Evolutionary conservation across 1,140 invertebrate genomes (phyloP).

Genomic region (Aphelinus atriplicis): DNA sequence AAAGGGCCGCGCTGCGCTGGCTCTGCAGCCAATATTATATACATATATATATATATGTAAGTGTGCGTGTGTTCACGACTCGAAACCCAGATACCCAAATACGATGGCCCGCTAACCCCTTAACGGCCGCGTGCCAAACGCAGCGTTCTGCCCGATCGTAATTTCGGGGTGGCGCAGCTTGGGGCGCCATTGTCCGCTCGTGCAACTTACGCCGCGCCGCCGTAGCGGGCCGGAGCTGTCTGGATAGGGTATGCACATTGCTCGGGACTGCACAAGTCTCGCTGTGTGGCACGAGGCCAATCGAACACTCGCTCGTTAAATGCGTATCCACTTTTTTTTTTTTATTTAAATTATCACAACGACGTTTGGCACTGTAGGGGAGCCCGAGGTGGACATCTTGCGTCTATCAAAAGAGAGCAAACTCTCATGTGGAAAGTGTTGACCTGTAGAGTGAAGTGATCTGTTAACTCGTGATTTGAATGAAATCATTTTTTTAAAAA

Average conservation of each 20-base stretch:
- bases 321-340: too few species aligned
- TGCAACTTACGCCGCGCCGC: not conserved
- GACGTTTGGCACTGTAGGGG: too few species aligned
- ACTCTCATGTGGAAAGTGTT: too few species aligned
- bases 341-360: too few species aligned
- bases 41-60: not conserved
- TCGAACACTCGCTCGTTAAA: too few species aligned
- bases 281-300: too few species aligned
- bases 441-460: too few species aligned
- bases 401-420: too few species aligned
- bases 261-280: not conserved
- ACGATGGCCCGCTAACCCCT: constrained; percentile 41
- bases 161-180: constrained; percentile 5
- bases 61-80: not conserved
- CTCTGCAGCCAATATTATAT: not conserved
- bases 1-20: too few species aligned
- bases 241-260: not conserved
- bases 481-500: too few species aligned
- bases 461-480: too few species aligned
- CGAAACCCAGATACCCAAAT: constrained; percentile 43
- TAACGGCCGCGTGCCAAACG: constrained; percentile 36
- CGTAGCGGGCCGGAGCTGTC: not conserved
- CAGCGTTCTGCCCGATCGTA: not conserved
- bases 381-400: too few species aligned
- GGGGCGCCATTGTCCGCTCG: not conserved